These are phyloP conservation scores for Chloroceryle inda DNA, from an alignment of 2,797 vertebrate genomes.

Conservation along the genomic window DNA sequence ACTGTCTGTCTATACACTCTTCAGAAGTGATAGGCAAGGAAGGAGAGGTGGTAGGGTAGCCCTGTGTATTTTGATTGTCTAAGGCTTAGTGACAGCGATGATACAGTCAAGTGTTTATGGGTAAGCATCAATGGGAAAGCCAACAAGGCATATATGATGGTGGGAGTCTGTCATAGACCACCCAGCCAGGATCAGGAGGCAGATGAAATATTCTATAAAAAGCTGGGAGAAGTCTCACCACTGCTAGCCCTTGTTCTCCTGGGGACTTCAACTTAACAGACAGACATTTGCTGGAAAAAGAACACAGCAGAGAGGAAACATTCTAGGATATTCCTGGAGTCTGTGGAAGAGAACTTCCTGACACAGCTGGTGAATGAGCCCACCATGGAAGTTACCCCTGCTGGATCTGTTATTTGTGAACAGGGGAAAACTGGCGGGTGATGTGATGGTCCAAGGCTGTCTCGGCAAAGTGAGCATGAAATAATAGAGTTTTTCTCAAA, in stretches of 20 bases:
- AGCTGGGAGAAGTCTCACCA: not conserved
- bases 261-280: not conserved
- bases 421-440: not conserved
- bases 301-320: not conserved
- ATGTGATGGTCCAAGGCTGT: not conserved
- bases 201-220: not conserved
- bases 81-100: not conserved
- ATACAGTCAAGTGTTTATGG: not conserved
- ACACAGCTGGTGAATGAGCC: not conserved
- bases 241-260: not conserved
- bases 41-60: not conserved
- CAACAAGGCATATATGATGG: not conserved
- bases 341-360: not conserved
- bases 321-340: not conserved
- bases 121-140: not conserved
- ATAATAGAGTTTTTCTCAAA: not conserved
- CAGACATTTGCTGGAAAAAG: not conserved
- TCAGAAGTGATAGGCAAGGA: not conserved
- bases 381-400: not conserved
- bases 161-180: not conserved
- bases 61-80: not conserved
- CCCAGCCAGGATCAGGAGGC: not conserved
- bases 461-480: not conserved
- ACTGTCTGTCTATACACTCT: not conserved
- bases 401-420: not conserved